phyloP scores from a whole-genome alignment of 2,113 vertebrate species.

The Hydrochoerus hydrochaeris region DNA sequence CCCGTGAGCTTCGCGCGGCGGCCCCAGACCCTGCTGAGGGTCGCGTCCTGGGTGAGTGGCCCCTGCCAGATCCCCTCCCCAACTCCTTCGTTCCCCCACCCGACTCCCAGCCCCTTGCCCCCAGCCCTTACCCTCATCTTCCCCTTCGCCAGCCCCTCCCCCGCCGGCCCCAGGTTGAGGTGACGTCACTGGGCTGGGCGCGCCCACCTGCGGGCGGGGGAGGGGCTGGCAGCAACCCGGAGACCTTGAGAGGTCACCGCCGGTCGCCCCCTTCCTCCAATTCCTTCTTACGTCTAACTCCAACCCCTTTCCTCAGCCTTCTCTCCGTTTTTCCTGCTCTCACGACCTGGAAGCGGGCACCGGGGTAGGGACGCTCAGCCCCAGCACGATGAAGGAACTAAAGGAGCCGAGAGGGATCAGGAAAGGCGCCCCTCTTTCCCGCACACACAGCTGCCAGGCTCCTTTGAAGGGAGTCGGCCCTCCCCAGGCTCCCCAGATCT shows the following conservation, averaged over 20 bases:
- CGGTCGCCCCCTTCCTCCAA: neutral
- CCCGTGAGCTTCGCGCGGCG: conserved; percentile 92
- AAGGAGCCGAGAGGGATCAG: neutral
- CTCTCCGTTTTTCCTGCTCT: neutral
- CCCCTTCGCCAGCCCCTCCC: conserved; percentile 49
- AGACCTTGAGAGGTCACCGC: conserved; percentile 75
- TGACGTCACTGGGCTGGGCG: conserved; percentile 78
- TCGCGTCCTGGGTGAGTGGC: conserved; percentile 93
- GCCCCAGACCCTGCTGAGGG: conserved; percentile 95
- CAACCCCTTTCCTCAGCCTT: neutral
- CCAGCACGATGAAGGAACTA: neutral
- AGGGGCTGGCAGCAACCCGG: neutral
- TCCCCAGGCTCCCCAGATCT: neutral
- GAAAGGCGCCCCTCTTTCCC: neutral
- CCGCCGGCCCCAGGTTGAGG: conserved; percentile 64
- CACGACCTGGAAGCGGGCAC: neutral
- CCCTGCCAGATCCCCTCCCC: neutral
- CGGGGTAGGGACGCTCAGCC: neutral
- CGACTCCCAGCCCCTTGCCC: neutral
- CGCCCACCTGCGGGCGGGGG: conserved; percentile 75
- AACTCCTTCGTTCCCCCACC: neutral
- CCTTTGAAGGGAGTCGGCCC: neutral
- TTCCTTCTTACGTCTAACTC: neutral
- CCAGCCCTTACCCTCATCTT: neutral
- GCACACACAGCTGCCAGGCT: neutral